These are phyloP conservation scores for Lamellibrachia satsuma DNA, from an alignment of 2,888 invertebrate genomes.

Conservation along the genomic window DNA sequence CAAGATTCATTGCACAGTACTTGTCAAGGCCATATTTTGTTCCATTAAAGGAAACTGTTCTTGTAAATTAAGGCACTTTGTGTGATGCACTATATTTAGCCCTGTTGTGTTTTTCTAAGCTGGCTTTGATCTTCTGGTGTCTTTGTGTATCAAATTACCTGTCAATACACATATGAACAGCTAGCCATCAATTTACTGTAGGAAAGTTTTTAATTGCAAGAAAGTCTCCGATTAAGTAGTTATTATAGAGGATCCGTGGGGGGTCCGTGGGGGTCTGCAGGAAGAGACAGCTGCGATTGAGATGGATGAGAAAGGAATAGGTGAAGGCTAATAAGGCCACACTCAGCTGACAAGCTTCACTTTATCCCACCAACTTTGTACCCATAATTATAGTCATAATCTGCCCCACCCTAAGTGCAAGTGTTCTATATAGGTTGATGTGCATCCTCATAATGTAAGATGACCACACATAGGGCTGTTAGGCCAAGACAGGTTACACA, in stretches of 20 bases:
- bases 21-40: background rate
- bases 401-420: background rate
- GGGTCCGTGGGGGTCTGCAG: background rate
- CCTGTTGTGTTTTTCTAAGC: background rate
- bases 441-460: background rate
- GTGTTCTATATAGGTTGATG: background rate
- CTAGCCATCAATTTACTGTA: background rate
- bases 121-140: background rate
- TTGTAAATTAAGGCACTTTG: background rate
- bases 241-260: background rate
- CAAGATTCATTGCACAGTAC: background rate
- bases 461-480: background rate
- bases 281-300: background rate
- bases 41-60: background rate
- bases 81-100: background rate
- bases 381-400: background rate
- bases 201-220: background rate
- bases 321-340: background rate
- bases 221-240: background rate
- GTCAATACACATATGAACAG: background rate
- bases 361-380: background rate
- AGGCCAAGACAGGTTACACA: background rate
- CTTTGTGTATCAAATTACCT: background rate
- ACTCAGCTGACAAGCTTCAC: background rate
- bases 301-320: background rate